Evolutionary conservation across 2,113 vertebrate species (phyloP).

Genomic region (Ictidomys tridecemlineatus): DNA sequence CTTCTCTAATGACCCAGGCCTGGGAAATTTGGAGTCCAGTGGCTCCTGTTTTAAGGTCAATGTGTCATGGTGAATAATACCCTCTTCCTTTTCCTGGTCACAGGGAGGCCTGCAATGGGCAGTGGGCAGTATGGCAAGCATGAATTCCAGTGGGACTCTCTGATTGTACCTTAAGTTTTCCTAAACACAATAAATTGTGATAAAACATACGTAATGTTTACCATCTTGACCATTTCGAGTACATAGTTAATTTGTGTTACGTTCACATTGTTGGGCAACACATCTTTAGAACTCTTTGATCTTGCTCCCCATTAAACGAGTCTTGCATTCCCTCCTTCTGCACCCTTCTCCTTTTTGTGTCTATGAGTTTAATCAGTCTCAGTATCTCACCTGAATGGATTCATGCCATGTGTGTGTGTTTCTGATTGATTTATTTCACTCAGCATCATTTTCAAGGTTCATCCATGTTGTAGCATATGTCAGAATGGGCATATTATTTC

Average conservation of each 20-base stretch:
- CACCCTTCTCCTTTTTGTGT: too few species aligned
- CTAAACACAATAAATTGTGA: background rate
- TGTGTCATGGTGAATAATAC: too few species aligned
- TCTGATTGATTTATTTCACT: too few species aligned
- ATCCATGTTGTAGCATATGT: too few species aligned
- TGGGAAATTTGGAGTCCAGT: background rate
- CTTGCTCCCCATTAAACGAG: background rate
- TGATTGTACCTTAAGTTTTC: background rate
- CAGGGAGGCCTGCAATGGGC: too few species aligned
- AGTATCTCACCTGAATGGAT: background rate
- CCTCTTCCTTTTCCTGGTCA: too few species aligned
- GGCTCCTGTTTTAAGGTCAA: background rate
- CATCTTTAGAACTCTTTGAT: background rate
- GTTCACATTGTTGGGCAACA: background rate
- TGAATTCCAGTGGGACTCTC: background rate
- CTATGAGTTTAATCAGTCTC: too few species aligned
- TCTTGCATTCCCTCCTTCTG: background rate
- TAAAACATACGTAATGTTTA: background rate
- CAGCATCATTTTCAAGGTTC: too few species aligned
- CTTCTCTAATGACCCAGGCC: background rate
- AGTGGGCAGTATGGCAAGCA: background rate
- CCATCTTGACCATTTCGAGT: background rate
- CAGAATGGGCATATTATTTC: background rate
- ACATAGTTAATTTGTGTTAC: background rate
- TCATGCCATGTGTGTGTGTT: background rate